Percentiles rank a stretch among this genome's conserved stretches.
Conservation (phyloP, 2,113 vertebrate species). For the Aythya baeri region DNA sequence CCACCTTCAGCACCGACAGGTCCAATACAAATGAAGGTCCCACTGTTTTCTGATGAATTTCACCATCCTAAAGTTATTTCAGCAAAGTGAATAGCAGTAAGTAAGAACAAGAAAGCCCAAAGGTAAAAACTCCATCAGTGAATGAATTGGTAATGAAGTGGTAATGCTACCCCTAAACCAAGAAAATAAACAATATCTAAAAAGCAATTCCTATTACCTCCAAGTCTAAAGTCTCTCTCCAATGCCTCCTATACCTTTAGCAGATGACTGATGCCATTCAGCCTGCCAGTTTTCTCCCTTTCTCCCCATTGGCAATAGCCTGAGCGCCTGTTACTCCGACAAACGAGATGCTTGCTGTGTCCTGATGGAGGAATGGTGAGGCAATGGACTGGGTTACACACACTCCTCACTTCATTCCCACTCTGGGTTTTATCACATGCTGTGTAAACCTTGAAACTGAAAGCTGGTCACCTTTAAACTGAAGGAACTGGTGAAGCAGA, state of each 20-base stretch:
- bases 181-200: not conserved
- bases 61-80: not conserved
- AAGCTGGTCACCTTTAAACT: not conserved
- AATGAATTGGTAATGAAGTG: not conserved
- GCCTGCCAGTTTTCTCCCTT: not conserved
- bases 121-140: not conserved
- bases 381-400: not conserved
- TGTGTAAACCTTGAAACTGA: not conserved
- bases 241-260: not conserved
- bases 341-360: not conserved
- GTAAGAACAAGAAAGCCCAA: not conserved
- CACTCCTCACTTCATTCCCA: not conserved
- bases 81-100: rapidly evolving
- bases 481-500: not conserved
- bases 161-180: not conserved
- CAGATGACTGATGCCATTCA: not conserved
- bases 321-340: not conserved
- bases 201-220: not conserved
- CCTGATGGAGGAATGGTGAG: not conserved
- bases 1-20: no score
- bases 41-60: not conserved
- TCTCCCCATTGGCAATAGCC: not conserved
- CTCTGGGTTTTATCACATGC: not conserved
- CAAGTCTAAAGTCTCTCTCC: not conserved
- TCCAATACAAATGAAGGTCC: not conserved